Conservation (phyloP, 2,888 invertebrate species). For the Endomychus coccineus region DNA sequence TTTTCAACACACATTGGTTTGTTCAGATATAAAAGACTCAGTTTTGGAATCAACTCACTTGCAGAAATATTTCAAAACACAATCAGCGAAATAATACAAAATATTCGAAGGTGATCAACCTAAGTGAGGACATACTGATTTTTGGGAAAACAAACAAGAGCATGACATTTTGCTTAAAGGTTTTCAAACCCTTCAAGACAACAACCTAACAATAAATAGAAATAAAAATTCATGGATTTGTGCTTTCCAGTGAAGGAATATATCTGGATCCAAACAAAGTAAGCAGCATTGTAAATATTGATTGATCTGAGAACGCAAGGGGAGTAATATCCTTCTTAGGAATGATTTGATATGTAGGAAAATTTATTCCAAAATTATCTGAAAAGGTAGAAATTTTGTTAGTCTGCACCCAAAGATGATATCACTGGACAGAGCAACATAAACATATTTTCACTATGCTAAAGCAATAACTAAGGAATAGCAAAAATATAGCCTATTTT, state of each 20-base stretch:
- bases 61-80: slow-evolving; percentile 41
- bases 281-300: slow-evolving; percentile 22
- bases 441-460: slow-evolving; percentile 5
- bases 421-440: slow-evolving; percentile 4
- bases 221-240: slow-evolving; percentile 30
- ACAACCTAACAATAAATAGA: slow-evolving; percentile 27
- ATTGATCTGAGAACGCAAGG: slow-evolving; percentile 21
- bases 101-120: slow-evolving; percentile 33
- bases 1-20: slow-evolving; percentile 36
- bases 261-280: slow-evolving; percentile 28
- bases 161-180: slow-evolving; percentile 31
- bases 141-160: slow-evolving; percentile 27
- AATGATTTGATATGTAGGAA: slow-evolving; percentile 28
- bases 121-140: slow-evolving; percentile 38
- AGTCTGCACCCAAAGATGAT: not conserved
- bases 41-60: slow-evolving; percentile 38
- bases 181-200: slow-evolving; percentile 23
- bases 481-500: slow-evolving; percentile 11
- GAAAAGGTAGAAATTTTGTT: slow-evolving; percentile 10
- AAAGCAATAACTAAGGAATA: slow-evolving; percentile 11
- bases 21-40: slow-evolving; percentile 36
- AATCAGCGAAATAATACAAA: slow-evolving; percentile 31
- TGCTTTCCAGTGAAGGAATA: slow-evolving; percentile 27
- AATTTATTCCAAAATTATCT: slow-evolving; percentile 19
- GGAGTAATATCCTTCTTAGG: slow-evolving; percentile 26